Percentiles rank a stretch among this genome's conserved stretches.
Evolutionary conservation across 2,797 vertebrate species (phyloP).

Genomic region (Chloroceryle amazona): DNA sequence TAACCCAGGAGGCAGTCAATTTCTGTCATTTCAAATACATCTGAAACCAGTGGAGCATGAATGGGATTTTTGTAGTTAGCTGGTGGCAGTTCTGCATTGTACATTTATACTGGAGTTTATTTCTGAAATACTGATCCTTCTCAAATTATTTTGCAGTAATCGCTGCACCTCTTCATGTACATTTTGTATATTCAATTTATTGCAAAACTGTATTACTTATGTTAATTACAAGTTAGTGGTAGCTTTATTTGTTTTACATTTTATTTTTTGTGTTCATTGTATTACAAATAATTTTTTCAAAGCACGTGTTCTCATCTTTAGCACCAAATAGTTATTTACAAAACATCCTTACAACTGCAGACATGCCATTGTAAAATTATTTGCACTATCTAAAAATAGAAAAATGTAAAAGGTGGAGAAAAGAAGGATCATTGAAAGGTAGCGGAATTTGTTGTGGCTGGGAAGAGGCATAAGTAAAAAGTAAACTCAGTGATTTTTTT

Average conservation of each 20-base stretch:
- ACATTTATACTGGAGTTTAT: not conserved
- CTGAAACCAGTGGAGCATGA: not conserved
- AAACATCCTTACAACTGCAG: not conserved
- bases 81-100: not conserved
- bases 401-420: not conserved
- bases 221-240: not conserved
- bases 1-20: conserved; percentile 42
- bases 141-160: not conserved
- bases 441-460: not conserved
- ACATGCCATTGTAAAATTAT: not conserved
- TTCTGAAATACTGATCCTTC: not conserved
- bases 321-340: not conserved
- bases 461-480: not conserved
- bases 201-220: not conserved
- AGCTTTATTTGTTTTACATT: not conserved
- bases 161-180: not conserved
- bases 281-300: not conserved
- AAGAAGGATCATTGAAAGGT: not conserved
- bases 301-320: not conserved
- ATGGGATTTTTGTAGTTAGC: not conserved
- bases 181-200: not conserved
- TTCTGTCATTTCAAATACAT: conserved; percentile 46
- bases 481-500: not conserved
- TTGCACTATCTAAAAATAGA: not conserved
- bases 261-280: not conserved